These are phyloP conservation scores for Chamaetylas fuelleborni DNA, from an alignment of 2,113 vertebrate genomes.

Conservation along the genomic window DNA sequence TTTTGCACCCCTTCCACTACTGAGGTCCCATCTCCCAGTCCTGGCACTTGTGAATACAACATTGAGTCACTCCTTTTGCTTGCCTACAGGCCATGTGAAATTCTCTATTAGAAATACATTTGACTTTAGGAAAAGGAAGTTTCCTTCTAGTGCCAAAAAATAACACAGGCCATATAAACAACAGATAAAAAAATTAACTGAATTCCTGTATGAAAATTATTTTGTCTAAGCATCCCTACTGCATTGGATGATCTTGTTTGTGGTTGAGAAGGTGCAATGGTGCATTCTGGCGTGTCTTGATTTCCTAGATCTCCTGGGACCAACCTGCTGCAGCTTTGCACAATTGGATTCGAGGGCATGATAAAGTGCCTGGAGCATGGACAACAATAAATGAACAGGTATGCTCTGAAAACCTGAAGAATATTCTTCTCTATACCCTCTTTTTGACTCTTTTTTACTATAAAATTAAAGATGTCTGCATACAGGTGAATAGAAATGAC, in stretches of 20 bases:
- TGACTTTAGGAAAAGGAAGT: neutral
- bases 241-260: neutral
- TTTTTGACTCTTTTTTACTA: neutral
- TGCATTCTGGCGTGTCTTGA: neutral
- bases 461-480: neutral
- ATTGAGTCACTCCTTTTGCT: neutral
- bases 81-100: neutral
- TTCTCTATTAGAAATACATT: neutral
- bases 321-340: conserved; percentile 87
- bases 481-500: neutral
- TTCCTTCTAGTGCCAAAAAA: neutral
- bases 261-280: neutral
- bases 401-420: neutral
- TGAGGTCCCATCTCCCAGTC: too few relatives aligned
- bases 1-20: too few relatives aligned
- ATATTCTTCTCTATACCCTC: neutral
- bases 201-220: neutral
- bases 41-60: neutral
- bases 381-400: conserved; percentile 86
- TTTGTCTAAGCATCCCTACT: neutral
- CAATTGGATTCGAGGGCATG: conserved; percentile 97
- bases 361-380: conserved; percentile 98
- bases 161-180: neutral
- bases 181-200: neutral
- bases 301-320: conserved; percentile 81